phyloP scores from a whole-genome alignment of 2,888 invertebrate genomes.

The Tribolium freemani region DNA sequence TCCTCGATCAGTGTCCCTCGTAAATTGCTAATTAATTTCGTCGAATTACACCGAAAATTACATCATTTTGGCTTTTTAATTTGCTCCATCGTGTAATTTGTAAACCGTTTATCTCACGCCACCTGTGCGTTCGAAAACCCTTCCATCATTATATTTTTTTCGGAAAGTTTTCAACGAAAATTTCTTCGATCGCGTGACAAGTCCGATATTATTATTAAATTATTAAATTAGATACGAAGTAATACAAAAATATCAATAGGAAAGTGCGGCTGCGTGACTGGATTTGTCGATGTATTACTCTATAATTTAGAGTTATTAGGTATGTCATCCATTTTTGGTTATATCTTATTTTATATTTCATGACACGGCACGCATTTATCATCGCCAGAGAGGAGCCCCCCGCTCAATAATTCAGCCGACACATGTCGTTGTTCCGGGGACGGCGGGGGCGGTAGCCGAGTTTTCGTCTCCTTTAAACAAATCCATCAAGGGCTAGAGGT shows the following conservation, averaged over 20 bases:
- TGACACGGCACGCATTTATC: conserved; percentile 39
- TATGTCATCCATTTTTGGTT: conserved; percentile 44
- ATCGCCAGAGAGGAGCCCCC: conserved; percentile 4
- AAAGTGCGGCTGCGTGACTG: conserved; percentile 39
- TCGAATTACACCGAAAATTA: conserved; percentile 28
- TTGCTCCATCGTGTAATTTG: conserved; percentile 32
- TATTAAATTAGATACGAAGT: conserved; percentile 41
- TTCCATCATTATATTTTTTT: neutral
- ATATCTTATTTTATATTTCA: conserved; percentile 45
- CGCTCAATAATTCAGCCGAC: conserved; percentile 51
- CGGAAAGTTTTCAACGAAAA: neutral
- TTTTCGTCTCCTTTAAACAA: conserved; percentile 48
- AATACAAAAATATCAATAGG: conserved; percentile 42
- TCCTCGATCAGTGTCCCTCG: conserved; percentile 7
- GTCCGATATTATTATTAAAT: conserved; percentile 40
- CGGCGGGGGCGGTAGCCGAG: conserved; percentile 28
- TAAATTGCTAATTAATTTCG: conserved; percentile 38
- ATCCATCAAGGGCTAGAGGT: conserved; percentile 50
- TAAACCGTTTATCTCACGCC: conserved; percentile 33
- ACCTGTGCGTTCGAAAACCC: conserved; percentile 10
- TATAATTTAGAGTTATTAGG: conserved; percentile 44
- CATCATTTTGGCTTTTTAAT: conserved; percentile 30
- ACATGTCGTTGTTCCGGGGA: conserved; percentile 55
- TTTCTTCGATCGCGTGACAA: conserved; percentile 35
- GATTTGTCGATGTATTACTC: conserved; percentile 43